These are phyloP conservation scores for Mormyrus iriodes DNA, from an alignment of 2,113 vertebrate species.

Conservation along the genomic window DNA sequence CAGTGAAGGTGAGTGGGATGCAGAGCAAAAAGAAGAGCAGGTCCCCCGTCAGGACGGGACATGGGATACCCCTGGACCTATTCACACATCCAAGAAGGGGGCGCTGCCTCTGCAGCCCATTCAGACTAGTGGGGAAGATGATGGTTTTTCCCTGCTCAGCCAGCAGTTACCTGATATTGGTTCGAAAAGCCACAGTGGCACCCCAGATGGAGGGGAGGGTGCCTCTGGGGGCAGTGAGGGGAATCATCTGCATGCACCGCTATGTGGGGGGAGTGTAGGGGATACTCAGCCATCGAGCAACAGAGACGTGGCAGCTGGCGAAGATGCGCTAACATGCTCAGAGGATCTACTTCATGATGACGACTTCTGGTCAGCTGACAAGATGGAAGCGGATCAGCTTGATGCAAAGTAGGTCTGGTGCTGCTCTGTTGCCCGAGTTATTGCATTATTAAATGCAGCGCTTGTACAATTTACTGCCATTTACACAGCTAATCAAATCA, in stretches of 20 bases:
- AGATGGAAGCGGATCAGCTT: slow-evolving; percentile 41
- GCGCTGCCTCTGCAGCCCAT: not conserved
- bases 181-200: not conserved
- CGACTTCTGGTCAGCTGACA: slow-evolving; percentile 61
- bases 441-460: not conserved
- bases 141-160: slow-evolving; percentile 33
- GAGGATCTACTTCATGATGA: slow-evolving; percentile 41
- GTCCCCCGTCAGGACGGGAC: not conserved
- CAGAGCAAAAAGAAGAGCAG: not conserved
- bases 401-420: slow-evolving; percentile 15
- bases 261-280: not conserved
- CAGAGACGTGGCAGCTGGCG: not conserved
- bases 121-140: slow-evolving; percentile 21
- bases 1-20: not conserved
- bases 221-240: not conserved
- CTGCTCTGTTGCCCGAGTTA: not conserved
- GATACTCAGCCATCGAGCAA: not conserved
- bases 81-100: not conserved
- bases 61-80: not conserved
- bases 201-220: not conserved
- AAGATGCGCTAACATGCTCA: not conserved
- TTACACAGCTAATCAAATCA: not conserved
- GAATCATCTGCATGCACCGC: not conserved
- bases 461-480: not conserved
- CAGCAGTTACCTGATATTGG: slow-evolving; percentile 22